Conservation (phyloP, 1,140 invertebrate species). For the Linepithema humile region DNA sequence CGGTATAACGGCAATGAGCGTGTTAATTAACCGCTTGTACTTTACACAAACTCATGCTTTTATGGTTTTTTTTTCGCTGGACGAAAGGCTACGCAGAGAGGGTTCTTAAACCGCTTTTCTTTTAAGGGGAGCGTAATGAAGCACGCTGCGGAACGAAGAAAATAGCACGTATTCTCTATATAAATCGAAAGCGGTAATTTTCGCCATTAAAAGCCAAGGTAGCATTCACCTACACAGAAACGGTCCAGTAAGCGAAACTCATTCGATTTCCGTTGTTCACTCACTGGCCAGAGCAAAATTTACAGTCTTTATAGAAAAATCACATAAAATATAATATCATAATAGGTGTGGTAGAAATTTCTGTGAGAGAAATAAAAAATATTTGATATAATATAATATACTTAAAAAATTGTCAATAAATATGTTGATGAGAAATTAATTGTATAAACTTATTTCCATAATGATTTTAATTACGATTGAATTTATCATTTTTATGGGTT, state of each 20-base stretch:
- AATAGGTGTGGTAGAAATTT: not conserved
- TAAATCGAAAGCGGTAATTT: slow-evolving; percentile 60
- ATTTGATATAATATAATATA: slow-evolving; percentile 1
- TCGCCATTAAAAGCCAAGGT: slow-evolving; percentile 36
- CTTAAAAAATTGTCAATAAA: not conserved
- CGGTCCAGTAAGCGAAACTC: slow-evolving; percentile 31
- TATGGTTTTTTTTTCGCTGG: slow-evolving; percentile 31
- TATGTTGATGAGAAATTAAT: slow-evolving; percentile 30
- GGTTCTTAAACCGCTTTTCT: slow-evolving; percentile 61
- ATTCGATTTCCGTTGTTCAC: slow-evolving; percentile 34
- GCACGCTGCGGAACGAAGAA: slow-evolving; percentile 25
- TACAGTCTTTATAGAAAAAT: not conserved
- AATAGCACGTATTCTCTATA: slow-evolving; percentile 53
- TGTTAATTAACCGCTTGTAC: slow-evolving; percentile 71
- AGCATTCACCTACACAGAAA: slow-evolving; percentile 25
- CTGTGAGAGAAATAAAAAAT: slow-evolving; percentile 7
- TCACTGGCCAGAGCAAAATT: slow-evolving; percentile 5
- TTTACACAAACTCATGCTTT: slow-evolving; percentile 58
- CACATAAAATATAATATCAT: not conserved
- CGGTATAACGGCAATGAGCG: slow-evolving; percentile 52
- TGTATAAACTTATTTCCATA: slow-evolving; percentile 21
- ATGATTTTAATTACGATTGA: not conserved
- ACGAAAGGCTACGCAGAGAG: slow-evolving; percentile 52
- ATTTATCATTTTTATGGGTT: slow-evolving; percentile 14
- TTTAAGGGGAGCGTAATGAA: slow-evolving; percentile 51